These are phyloP conservation scores for Lophotriccus pileatus DNA, from an alignment of 2,797 vertebrate genomes.

Conservation along the genomic window DNA sequence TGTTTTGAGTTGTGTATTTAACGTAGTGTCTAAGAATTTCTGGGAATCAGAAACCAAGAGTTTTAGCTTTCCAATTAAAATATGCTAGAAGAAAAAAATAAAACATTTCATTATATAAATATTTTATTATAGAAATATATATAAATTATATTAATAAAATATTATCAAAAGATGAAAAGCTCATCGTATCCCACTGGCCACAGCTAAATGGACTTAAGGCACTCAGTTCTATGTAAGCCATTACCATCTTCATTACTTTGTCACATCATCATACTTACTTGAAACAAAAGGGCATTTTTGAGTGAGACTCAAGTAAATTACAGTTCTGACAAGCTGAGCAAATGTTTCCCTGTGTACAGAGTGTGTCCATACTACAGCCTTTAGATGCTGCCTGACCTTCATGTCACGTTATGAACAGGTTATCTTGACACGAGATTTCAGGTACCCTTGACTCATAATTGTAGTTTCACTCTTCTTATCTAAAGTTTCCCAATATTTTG, in stretches of 20 bases:
- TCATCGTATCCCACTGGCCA: background rate
- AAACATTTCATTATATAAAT: background rate
- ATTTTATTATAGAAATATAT: too few species aligned
- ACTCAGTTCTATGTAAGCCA: background rate
- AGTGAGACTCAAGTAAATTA: background rate
- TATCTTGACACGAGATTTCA: background rate
- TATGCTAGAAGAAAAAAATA: background rate
- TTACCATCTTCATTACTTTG: background rate
- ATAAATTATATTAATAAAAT: background rate
- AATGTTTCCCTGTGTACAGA: background rate
- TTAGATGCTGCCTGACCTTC: background rate
- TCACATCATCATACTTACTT: background rate
- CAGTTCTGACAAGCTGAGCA: background rate
- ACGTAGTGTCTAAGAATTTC: background rate
- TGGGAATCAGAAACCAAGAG: background rate
- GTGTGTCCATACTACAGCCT: background rate
- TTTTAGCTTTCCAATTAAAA: background rate
- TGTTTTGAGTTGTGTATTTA: background rate
- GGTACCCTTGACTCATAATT: background rate
- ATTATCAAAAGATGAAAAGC: background rate
- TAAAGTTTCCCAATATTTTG: background rate
- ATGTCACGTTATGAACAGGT: background rate
- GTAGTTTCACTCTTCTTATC: background rate
- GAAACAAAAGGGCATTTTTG: background rate
- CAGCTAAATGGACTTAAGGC: background rate